Conservation (phyloP, 2,888 invertebrate genomes). For the Eristalis intricaria region DNA sequence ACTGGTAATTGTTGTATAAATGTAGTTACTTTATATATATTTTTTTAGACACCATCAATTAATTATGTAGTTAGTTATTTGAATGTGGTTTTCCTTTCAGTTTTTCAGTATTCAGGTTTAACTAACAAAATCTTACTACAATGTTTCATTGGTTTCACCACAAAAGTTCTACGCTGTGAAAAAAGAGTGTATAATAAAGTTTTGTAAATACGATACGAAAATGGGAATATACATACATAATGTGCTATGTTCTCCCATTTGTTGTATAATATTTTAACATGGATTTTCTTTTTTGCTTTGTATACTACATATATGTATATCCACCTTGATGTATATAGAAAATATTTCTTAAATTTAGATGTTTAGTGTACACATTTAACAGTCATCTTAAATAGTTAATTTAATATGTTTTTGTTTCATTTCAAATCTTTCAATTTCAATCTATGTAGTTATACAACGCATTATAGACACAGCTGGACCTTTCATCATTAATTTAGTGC, state of each 20-base stretch:
- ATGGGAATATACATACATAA: conserved; percentile 31
- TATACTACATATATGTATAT: conserved; percentile 41
- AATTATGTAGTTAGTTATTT: conserved; percentile 8
- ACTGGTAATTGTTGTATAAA: conserved; percentile 37
- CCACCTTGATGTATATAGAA: conserved; percentile 63
- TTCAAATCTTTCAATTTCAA: not conserved
- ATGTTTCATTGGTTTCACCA: conserved; percentile 46
- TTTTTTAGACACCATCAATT: conserved; percentile 60
- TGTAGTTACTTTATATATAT: conserved; percentile 24
- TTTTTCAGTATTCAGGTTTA: conserved; percentile 30
- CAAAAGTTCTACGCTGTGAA: conserved; percentile 47
- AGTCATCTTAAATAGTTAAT: conserved; percentile 51
- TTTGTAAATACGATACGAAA: conserved; percentile 63
- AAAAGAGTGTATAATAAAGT: conserved; percentile 59
- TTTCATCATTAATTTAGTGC: conserved; percentile 56
- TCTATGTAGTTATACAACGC: conserved; percentile 43
- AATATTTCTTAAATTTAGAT: conserved; percentile 62
- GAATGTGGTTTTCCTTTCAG: conserved; percentile 22
- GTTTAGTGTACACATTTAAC: conserved; percentile 64
- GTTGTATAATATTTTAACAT: conserved; percentile 59
- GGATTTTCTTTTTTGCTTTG: conserved; percentile 1
- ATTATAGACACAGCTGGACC: conserved; percentile 64
- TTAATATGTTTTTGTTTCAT: not conserved
- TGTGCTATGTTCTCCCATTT: conserved; percentile 19
- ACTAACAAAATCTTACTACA: conserved; percentile 24